Evolutionary conservation across 1,140 invertebrate genomes (phyloP), one percentile per base, ranked within the genome.

Genomic region (Popillia japonica): DNA sequence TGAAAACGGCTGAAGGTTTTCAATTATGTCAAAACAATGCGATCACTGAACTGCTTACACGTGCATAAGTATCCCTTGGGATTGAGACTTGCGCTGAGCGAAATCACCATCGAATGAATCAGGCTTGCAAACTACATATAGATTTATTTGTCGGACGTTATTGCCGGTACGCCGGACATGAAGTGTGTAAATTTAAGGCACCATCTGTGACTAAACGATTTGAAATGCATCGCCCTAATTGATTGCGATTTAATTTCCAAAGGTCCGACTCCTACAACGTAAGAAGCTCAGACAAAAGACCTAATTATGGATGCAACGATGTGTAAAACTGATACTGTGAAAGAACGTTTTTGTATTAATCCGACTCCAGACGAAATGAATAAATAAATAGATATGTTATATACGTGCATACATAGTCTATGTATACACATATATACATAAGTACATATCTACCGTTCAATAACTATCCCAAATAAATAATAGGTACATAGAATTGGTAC

Each of bases 131-230:
- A 61, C 59, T 20, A 61, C 59, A n/a, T 22, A 61, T 14, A 34
- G 27, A 68, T 34, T 23, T 68, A 68, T 68, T 68, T 68, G 27
- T 22, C 61, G 61, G 61, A 68, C 61, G 61, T 68, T 68, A 68
- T 68, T 68, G 61, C 61, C 61, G 61, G 61, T 68, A 68, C 61
- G 22, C 22, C 61, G 72, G 41, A 41, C 72, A 76, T 14, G 40
- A 76, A 76, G 75, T 76, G 75, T 76, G 75, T 76, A 68, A 77
- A 77, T 77, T 64, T 77, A 77, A 59, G 75, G 61, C 40, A 78
- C 77, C 77, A 78, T 64, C 77, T 78, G 77, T 78, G 77, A 78
- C 77, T 78, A 78, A 78, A 64, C 77, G 77, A 78, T 78, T 78
- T 40, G 59, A 64, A 42, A 76, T 76, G 44, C 75, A 42, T 55